These are phyloP conservation scores for Vicugna pacos DNA, from an alignment of 2,113 vertebrate species.

Conservation along the genomic window DNA sequence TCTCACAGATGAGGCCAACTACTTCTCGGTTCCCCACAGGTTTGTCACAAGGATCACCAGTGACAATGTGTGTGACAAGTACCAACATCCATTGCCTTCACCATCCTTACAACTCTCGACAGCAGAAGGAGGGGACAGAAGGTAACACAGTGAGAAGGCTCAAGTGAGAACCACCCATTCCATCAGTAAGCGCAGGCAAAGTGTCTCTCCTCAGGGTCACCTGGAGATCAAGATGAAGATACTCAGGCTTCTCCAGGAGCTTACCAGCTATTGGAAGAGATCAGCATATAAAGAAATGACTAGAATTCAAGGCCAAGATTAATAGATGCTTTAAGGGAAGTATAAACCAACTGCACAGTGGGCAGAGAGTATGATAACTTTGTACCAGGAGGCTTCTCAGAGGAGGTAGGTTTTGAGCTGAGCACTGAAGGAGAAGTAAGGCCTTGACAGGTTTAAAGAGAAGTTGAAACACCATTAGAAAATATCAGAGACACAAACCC, in stretches of 20 bases:
- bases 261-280: not conserved
- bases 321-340: not conserved
- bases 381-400: not conserved
- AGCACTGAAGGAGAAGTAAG: not conserved
- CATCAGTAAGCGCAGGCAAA: accelerated
- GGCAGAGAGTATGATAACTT: not conserved
- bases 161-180: not conserved
- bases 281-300: not conserved
- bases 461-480: not conserved
- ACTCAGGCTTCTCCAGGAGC: not conserved
- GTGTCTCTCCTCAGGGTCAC: not conserved
- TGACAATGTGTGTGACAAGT: not conserved
- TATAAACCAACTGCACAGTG: not conserved
- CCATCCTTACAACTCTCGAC: not conserved
- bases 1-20: not conserved
- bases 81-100: not conserved
- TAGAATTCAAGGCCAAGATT: constrained; percentile 9
- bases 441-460: not conserved
- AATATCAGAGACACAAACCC: not conserved
- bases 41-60: not conserved
- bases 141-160: not conserved
- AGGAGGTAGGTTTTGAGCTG: not conserved
- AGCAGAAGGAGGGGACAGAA: not conserved
- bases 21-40: not conserved
- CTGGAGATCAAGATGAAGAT: not conserved